Evolutionary conservation across 1,140 invertebrate species (phyloP).

Genomic region (Leptonema lineaticorne): DNA sequence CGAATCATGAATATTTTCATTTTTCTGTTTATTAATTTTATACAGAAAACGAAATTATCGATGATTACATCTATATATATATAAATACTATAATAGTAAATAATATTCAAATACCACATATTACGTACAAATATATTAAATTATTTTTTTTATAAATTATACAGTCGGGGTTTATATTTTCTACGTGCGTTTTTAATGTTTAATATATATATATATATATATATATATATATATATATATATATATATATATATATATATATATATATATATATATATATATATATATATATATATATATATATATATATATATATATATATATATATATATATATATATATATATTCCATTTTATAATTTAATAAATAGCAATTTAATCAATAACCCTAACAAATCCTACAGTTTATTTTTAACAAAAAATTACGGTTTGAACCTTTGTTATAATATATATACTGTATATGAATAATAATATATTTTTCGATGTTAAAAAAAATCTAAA

Average conservation of each 20-base stretch:
- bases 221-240: not conserved
- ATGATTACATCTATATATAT: too few relatives aligned
- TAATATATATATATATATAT: not conserved
- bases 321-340: not conserved
- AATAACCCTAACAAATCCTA: too few relatives aligned
- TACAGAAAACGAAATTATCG: too few relatives aligned
- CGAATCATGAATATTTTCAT: too few relatives aligned
- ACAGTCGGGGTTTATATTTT: conserved; percentile 28
- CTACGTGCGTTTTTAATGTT: not conserved
- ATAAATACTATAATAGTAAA: not conserved
- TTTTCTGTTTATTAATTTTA: too few relatives aligned
- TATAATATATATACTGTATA: too few relatives aligned
- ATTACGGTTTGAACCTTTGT: too few relatives aligned
- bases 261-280: not conserved
- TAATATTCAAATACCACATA: not conserved
- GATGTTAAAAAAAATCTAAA: too few relatives aligned
- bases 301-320: not conserved
- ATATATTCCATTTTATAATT: too few relatives aligned
- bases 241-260: not conserved
- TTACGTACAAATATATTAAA: conserved; percentile 17
- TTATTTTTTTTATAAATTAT: conserved; percentile 23
- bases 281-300: not conserved
- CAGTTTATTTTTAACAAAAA: too few relatives aligned
- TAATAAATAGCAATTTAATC: too few relatives aligned
- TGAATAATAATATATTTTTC: too few relatives aligned